These are phyloP conservation scores for Bellardia bayeri DNA, from an alignment of 2,888 invertebrate genomes.

Conservation along the genomic window DNA sequence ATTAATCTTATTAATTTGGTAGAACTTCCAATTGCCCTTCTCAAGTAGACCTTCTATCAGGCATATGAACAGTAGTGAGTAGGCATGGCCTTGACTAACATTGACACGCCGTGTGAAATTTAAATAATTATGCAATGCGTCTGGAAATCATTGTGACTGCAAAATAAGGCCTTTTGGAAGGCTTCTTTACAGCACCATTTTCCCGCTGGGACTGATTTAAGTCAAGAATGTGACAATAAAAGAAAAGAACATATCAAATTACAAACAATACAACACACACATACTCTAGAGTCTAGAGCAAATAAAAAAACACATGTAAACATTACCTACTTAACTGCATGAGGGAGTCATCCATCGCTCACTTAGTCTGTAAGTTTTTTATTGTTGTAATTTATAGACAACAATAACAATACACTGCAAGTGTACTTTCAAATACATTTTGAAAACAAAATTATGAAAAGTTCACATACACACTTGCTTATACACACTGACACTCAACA, in stretches of 20 bases:
- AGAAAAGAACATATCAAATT: constrained; percentile 50
- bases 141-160: too few species aligned
- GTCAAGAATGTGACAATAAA: constrained; percentile 30
- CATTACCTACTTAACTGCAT: constrained; percentile 10
- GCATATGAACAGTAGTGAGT: too few species aligned
- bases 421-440: too few species aligned
- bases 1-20: too few species aligned
- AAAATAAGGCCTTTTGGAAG: too few species aligned
- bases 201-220: neutral
- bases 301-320: constrained; percentile 8
- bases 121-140: too few species aligned
- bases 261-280: neutral
- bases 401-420: neutral
- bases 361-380: neutral
- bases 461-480: neutral
- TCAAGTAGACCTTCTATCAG: too few species aligned
- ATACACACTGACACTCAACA: neutral
- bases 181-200: too few species aligned
- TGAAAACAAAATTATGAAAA: constrained; percentile 26
- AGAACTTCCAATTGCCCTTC: too few species aligned
- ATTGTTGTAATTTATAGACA: constrained; percentile 2
- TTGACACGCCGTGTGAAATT: too few species aligned
- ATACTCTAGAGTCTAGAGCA: neutral
- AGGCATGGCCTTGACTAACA: too few species aligned
- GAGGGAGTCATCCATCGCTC: neutral